A percentile compares a stretch with the other conserved stretches of the same genome.
phyloP scores from a whole-genome alignment of 1,140 invertebrate species.

The Bilobella aurantiaca region DNA sequence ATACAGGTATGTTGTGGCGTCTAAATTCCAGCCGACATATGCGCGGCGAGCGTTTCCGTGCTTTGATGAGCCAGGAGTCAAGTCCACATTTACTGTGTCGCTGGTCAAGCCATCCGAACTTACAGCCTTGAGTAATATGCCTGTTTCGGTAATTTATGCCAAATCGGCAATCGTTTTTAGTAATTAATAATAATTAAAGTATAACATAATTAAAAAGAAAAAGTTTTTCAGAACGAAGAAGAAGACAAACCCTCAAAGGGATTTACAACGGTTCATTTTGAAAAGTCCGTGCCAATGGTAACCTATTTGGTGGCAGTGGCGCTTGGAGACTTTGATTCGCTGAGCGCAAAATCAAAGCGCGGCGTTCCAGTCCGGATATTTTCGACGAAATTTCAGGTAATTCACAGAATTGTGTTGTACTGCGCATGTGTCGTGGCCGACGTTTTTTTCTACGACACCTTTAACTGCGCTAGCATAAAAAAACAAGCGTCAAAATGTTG shows the following conservation, averaged over 20 bases:
- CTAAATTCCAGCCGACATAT: slow-evolving; percentile 53
- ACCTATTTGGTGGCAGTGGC: slow-evolving; percentile 85
- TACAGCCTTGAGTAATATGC: slow-evolving; percentile 71
- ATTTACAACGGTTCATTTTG: slow-evolving; percentile 55
- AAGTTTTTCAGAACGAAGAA: slow-evolving; percentile 38
- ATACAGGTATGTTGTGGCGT: slow-evolving; percentile 43
- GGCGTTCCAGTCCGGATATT: slow-evolving; percentile 57
- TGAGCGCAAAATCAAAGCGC: slow-evolving; percentile 46
- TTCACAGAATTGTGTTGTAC: not conserved
- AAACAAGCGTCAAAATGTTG: too few relatives aligned
- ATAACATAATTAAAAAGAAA: too few relatives aligned
- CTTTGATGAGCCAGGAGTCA: slow-evolving; percentile 82
- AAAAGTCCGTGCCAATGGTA: slow-evolving; percentile 75
- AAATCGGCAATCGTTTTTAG: not conserved
- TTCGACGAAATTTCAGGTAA: slow-evolving; percentile 57
- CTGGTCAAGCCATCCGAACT: slow-evolving; percentile 58
- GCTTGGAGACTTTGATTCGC: slow-evolving; percentile 69
- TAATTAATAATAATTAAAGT: not conserved
- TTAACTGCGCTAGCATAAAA: too few relatives aligned
- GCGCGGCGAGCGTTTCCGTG: slow-evolving; percentile 49
- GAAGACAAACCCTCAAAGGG: slow-evolving; percentile 40
- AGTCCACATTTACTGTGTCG: slow-evolving; percentile 72
- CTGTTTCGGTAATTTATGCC: slow-evolving; percentile 36
- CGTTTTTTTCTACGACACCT: too few relatives aligned
- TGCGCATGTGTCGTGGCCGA: too few relatives aligned